Conservation (phyloP, 2,113 vertebrate species). For the Ardeotis arabs region DNA sequence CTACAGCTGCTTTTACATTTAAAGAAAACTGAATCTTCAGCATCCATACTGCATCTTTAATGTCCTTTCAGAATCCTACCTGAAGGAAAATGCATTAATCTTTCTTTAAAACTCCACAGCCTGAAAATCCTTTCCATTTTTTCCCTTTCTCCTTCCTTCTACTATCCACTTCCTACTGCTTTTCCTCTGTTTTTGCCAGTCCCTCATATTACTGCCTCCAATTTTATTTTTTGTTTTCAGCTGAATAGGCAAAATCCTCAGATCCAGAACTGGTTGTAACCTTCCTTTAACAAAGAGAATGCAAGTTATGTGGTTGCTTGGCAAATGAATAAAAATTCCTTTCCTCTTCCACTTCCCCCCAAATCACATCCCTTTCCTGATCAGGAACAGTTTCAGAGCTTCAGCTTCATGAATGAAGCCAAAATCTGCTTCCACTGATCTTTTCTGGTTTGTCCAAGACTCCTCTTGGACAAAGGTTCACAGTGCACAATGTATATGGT, state of each 20-base stretch:
- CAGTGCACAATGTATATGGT: too few relatives aligned
- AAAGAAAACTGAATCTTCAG: neutral
- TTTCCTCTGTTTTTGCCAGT: neutral
- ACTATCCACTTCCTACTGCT: neutral
- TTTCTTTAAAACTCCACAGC: neutral
- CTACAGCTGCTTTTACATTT: neutral
- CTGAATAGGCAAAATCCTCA: neutral
- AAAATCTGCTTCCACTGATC: neutral
- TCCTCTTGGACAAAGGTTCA: neutral
- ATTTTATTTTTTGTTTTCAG: neutral
- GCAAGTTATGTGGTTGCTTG: accelerated
- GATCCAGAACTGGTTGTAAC: neutral
- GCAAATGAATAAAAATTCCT: neutral
- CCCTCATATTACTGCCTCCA: accelerated
- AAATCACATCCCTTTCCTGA: accelerated
- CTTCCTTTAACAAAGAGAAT: neutral
- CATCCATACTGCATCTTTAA: neutral
- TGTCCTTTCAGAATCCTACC: neutral
- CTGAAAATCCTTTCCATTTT: neutral
- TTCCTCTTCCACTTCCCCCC: accelerated
- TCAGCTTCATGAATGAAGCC: neutral
- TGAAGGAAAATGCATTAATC: neutral
- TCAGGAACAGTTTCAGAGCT: neutral
- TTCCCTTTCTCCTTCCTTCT: neutral
- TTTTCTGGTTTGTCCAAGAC: neutral